Evolutionary conservation across 2,113 vertebrate species (phyloP), one percentile per base, ranked within the genome.

Genomic region (Silurus asotus): DNA sequence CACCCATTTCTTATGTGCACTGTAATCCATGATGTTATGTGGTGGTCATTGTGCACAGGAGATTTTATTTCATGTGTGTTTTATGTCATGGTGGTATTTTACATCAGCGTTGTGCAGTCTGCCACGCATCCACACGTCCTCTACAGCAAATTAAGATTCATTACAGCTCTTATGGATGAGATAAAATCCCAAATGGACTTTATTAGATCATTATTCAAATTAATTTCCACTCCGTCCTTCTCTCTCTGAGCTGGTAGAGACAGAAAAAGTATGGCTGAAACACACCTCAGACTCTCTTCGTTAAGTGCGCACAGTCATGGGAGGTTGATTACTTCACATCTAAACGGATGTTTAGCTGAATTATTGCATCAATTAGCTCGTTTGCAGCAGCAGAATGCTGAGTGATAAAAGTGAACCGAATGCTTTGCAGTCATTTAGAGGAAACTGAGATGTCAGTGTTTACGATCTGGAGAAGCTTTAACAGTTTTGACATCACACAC

Each of bases 181-280:
- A 88, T 88, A 89, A 86, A 87, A 70, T 84, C 80, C n/a, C 65
- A 88, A 88, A 84, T 79, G 48, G 37, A 87, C 81, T 87, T 81
- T 85, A 91, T 89, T 88, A 87, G 81, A 85, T 87, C 65, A 81
- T 88, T 83, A 89, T 90, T 90, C 83, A 84, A 83, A 84, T 88
- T 74, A 75, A 89, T 89, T 84, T 88, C 81, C 74, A 55, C 76
- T 59, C 55, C 10, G 78, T 85, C 74, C 75, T 86, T 86, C 80
- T 48, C 28, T 74, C 13, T 51, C 70, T 8, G 59, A 83, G 64
- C 86, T 5, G 20, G 87, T 79, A 81, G 85, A 67, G 56, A 45
- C 13, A 74, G 25, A 20, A 75, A 67, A 62, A 76, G 84, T 77
- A 75, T 74, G 84, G 81, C 84, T 87, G 79, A 83, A 69, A 85